phyloP scores from a whole-genome alignment of 37 sponge, comb jelly and placozoan species.

The Diacarnus erythraeanus region DNA sequence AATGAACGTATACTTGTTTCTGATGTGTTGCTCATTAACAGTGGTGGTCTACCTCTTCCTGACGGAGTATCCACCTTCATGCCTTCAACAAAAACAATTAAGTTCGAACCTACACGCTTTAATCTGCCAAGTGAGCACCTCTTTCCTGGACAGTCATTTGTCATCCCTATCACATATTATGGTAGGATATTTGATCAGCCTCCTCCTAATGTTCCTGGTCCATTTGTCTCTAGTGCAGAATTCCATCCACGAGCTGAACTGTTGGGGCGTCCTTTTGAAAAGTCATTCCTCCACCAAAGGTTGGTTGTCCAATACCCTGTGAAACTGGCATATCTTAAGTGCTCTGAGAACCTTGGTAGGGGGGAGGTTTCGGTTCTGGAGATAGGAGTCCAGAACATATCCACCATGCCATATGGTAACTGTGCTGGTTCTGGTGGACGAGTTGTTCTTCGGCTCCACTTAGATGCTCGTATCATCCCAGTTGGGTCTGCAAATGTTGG shows the following conservation, averaged over 20 bases:
- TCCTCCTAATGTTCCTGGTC: slow-evolving; percentile 77
- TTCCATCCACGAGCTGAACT: slow-evolving; percentile 67
- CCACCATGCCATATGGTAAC: slow-evolving; percentile 68
- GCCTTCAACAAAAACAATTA: slow-evolving; percentile 59
- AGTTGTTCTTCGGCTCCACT: slow-evolving; percentile 59
- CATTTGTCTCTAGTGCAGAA: slow-evolving; percentile 69
- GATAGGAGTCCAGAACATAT: slow-evolving; percentile 78
- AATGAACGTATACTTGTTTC: slow-evolving; percentile 72
- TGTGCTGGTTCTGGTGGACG: slow-evolving; percentile 68
- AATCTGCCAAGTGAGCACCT: slow-evolving; percentile 51
- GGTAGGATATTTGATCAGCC: slow-evolving; percentile 86
- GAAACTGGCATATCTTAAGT: slow-evolving; percentile 60
- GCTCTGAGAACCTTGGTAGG: slow-evolving; percentile 62
- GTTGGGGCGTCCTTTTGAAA: slow-evolving; percentile 75
- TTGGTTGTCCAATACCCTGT: slow-evolving; percentile 80
- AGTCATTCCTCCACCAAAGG: slow-evolving; percentile 52
- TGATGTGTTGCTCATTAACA: slow-evolving; percentile 47
- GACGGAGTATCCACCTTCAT: slow-evolving; percentile 51
- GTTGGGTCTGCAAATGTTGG: slow-evolving; percentile 57
- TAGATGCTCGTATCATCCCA: slow-evolving; percentile 76
- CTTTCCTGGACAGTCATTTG: slow-evolving; percentile 34
- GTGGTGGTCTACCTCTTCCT: slow-evolving; percentile 73
- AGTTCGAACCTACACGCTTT: slow-evolving; percentile 65
- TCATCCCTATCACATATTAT: slow-evolving; percentile 58
- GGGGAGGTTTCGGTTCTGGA: slow-evolving; percentile 72